Evolutionary conservation across 2,797 vertebrate genomes (phyloP).

Genomic region (Paguma larvata): DNA sequence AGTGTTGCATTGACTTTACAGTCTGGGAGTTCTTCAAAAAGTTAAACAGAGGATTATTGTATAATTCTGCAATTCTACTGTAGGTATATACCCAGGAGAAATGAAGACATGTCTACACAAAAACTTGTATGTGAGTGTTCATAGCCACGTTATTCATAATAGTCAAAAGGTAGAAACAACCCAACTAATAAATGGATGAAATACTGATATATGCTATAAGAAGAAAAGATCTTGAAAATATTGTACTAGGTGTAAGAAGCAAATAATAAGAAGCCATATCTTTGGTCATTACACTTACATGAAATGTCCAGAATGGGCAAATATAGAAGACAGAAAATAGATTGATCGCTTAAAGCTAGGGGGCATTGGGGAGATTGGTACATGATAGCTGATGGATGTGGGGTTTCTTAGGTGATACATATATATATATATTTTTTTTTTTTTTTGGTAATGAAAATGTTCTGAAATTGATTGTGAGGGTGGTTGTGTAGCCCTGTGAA

Average conservation of each 20-base stretch:
- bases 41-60: background rate
- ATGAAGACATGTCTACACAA: background rate
- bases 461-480: background rate
- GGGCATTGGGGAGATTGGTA: rapidly evolving
- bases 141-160: background rate
- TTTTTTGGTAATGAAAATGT: background rate
- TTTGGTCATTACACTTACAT: background rate
- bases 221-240: background rate
- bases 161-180: background rate
- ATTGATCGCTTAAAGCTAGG: background rate
- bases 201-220: background rate
- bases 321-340: background rate
- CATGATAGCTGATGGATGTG: background rate
- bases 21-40: background rate
- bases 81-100: background rate
- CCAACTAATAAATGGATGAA: background rate
- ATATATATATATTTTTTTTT: no score
- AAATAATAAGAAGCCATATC: background rate
- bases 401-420: background rate
- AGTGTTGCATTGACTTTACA: background rate
- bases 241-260: background rate
- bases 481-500: background rate
- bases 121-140: background rate
- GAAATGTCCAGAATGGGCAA: background rate
- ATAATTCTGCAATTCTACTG: background rate